Conservation (phyloP, 2,113 vertebrate species). For the Ictalurus punctatus region DNA sequence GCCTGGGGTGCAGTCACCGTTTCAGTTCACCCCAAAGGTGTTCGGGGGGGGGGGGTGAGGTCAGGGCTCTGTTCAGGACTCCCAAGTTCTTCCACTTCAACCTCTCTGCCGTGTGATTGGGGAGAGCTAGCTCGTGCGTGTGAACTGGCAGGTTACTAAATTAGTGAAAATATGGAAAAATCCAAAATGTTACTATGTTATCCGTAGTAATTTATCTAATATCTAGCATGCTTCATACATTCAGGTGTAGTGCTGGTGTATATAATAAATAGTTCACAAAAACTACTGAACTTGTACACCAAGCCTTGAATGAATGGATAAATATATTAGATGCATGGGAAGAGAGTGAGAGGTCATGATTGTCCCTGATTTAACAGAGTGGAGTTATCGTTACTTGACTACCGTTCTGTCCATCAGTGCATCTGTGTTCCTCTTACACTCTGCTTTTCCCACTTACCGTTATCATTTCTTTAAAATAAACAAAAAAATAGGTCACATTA, state of each 20-base stretch:
- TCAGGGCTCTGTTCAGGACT: not conserved
- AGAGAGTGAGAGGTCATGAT: not conserved
- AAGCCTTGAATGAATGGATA: not conserved
- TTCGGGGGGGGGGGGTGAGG: not conserved
- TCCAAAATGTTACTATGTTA: no score
- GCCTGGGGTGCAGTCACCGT: not conserved
- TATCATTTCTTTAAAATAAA: not conserved
- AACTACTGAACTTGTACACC: not conserved
- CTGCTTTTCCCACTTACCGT: not conserved
- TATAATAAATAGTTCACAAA: conserved; percentile 1
- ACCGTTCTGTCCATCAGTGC: not conserved
- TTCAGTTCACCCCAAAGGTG: not conserved
- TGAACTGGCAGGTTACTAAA: not conserved
- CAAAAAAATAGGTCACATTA: conserved; percentile 2
- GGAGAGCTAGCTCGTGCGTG: not conserved
- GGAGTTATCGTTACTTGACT: not conserved
- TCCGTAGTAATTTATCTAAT: not conserved
- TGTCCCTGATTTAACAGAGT: not conserved
- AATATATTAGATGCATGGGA: not conserved
- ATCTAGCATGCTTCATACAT: not conserved
- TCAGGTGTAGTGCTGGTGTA: not conserved
- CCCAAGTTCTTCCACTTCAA: not conserved
- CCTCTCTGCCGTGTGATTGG: not conserved
- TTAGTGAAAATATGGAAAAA: not conserved
- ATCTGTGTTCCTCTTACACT: not conserved